These are phyloP conservation scores for Papilio polyxenes DNA, from an alignment of 1,140 invertebrate genomes.

Conservation along the genomic window DNA sequence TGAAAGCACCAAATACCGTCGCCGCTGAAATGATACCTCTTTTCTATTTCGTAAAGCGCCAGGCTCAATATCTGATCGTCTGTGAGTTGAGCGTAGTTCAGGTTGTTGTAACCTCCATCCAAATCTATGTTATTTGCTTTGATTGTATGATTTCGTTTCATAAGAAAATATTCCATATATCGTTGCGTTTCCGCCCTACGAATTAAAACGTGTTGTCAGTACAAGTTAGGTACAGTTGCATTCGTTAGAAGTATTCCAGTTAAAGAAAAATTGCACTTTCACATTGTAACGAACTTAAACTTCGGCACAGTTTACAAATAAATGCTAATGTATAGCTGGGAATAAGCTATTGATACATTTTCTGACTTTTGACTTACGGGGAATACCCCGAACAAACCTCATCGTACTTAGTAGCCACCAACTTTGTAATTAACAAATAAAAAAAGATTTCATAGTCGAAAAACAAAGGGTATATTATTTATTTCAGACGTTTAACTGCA, in stretches of 20 bases:
- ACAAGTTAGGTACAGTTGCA: background rate
- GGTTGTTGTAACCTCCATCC: constrained; percentile 52
- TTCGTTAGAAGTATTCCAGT: background rate
- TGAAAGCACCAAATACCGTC: constrained; percentile 69
- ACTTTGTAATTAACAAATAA: background rate
- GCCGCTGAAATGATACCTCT: constrained; percentile 74
- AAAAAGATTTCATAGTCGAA: background rate
- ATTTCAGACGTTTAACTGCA: too few relatives aligned
- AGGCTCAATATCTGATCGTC: constrained; percentile 71
- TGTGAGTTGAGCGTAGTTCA: constrained; percentile 54
- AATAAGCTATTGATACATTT: too few relatives aligned
- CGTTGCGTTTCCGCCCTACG: constrained; percentile 54
- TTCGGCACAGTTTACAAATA: background rate
- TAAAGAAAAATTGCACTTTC: background rate
- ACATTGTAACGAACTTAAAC: background rate
- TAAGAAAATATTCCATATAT: constrained; percentile 52
- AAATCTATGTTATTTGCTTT: constrained; percentile 42
- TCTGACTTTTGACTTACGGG: too few relatives aligned
- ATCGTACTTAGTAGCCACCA: background rate
- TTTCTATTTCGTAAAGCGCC: constrained; percentile 73
- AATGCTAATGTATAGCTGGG: background rate
- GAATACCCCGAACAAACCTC: background rate
- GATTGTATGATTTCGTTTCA: constrained; percentile 44
- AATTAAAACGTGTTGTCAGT: constrained; percentile 19
- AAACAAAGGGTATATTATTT: background rate